Base-by-base conservation (phyloP, 1,140 invertebrate species). In the Lordiphosa clarofinis region DNA sequence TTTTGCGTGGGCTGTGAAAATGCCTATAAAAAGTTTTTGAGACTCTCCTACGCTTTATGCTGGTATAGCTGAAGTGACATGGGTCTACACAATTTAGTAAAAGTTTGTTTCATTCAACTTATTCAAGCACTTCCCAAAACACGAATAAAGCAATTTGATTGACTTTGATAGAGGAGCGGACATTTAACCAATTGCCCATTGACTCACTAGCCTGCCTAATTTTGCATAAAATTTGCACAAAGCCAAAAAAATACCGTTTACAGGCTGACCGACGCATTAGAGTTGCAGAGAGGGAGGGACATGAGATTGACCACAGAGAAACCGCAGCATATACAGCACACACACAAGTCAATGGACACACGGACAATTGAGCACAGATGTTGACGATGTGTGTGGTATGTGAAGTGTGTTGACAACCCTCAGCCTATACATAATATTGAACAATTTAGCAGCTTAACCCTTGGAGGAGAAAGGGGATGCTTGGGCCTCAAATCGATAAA, bases 341-440 rank as follows among this genome's bases (percentile, higher is more conserved):
- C 28, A 60, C 52, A 66, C 35, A 44, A 81, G 76, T 81, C 75
- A 75, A 82, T 81, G 66, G 74, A 44, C 53, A 61, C 53, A 82
- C 63, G 76, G 78, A 64, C 68, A 75, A 82, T 82, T 82, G 78
- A 58, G 54, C 76, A 82, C 76, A 82, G 67, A 70, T 82, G 76
- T 24, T 53, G 65, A 57, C 53, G 11, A 39, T 42, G 37, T 49
- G 15, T 57, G 57, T 37, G 54, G 56, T 39, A 44, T 40, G 57
- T 49, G 35, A 36, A 37, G 42, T 52, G 33, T 52, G 40, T 56
- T 56, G 46, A 59, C 52, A 55, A 36, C 46, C 42, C 54, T 40
- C 31, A n/a, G 55, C 35, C 36, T 39, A 40, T 38, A 13, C 13
- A 36, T 19, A 38, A 60, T 66, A 56, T 49, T 56, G 48, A 55